Percentiles rank a stretch among this genome's conserved stretches.
phyloP scores from a whole-genome alignment of 2,113 vertebrate genomes.

The Lophochroa leadbeateri region DNA sequence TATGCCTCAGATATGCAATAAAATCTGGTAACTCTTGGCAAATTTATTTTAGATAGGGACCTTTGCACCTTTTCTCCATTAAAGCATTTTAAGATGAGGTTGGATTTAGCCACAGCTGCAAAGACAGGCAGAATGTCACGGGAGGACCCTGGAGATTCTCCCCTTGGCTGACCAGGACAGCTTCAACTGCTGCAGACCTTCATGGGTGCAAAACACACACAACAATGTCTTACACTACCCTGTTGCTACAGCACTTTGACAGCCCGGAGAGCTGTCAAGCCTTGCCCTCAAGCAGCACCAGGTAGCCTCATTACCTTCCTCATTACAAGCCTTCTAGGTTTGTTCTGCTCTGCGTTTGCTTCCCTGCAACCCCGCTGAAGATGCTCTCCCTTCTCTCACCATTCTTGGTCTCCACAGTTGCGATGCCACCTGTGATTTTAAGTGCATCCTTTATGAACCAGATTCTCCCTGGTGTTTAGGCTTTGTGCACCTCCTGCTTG shows the following conservation, averaged over 20 bases:
- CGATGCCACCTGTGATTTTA: not conserved
- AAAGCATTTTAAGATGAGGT: not conserved
- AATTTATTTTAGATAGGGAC: not conserved
- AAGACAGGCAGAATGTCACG: not conserved
- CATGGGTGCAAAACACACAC: accelerated
- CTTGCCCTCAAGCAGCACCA: not conserved
- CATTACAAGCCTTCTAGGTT: not conserved
- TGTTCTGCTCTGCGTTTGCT: not conserved
- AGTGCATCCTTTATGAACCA: accelerated
- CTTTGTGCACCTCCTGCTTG: not conserved
- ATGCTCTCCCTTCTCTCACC: accelerated
- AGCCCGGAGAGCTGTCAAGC: not conserved
- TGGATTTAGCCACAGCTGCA: not conserved
- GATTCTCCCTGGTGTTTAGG: not conserved
- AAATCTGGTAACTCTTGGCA: not conserved
- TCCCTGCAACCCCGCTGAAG: not conserved
- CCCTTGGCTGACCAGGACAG: not conserved
- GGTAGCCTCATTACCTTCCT: not conserved
- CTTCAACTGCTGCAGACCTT: not conserved
- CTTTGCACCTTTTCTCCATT: not conserved
- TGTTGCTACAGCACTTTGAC: not conserved
- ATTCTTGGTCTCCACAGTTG: not conserved
- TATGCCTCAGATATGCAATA: not conserved
- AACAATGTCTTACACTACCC: not conserved
- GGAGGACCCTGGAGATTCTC: not conserved